phyloP scores from a whole-genome alignment of 2,113 vertebrate genomes.

The Spea multiplicata region DNA sequence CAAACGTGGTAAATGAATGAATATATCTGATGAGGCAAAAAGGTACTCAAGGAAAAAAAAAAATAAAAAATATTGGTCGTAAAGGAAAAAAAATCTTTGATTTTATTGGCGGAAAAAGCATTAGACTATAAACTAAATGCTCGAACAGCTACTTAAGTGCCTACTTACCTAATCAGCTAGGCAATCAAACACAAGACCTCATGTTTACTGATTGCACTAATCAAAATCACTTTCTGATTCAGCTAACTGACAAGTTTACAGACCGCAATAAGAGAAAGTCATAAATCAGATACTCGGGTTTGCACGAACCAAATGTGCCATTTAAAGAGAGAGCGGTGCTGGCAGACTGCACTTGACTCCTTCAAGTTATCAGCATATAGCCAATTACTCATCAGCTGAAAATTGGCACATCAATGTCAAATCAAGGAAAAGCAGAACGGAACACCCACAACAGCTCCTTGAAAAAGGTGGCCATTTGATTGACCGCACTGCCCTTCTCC shows the following conservation, averaged over 20 bases:
- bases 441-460: slow-evolving; percentile 69
- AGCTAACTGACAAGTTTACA: slow-evolving; percentile 92
- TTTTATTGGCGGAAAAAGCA: slow-evolving; percentile 48
- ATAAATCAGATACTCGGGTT: slow-evolving; percentile 74
- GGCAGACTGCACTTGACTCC: slow-evolving; percentile 83
- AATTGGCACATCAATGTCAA: slow-evolving; percentile 89
- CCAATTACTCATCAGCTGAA: slow-evolving; percentile 92
- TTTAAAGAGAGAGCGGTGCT: slow-evolving; percentile 73
- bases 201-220: slow-evolving; percentile 98
- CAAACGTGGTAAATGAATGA: not conserved
- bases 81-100: not conserved
- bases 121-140: slow-evolving; percentile 83
- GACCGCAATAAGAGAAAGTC: slow-evolving; percentile 73
- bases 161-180: slow-evolving; percentile 89
- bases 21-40: slow-evolving; percentile 43
- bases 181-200: slow-evolving; percentile 83
- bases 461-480: slow-evolving; percentile 70
- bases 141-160: slow-evolving; percentile 85
- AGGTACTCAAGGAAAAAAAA: slow-evolving; percentile 41
- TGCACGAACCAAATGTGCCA: slow-evolving; percentile 76
- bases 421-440: slow-evolving; percentile 76
- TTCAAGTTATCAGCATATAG: slow-evolving; percentile 84
- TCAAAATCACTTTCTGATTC: slow-evolving; percentile 88
- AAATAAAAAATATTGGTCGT: not conserved
- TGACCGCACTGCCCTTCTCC: slow-evolving; percentile 71